Base-by-base conservation (phyloP, 2,797 vertebrate genomes). In the Microcaecilia unicolor region DNA sequence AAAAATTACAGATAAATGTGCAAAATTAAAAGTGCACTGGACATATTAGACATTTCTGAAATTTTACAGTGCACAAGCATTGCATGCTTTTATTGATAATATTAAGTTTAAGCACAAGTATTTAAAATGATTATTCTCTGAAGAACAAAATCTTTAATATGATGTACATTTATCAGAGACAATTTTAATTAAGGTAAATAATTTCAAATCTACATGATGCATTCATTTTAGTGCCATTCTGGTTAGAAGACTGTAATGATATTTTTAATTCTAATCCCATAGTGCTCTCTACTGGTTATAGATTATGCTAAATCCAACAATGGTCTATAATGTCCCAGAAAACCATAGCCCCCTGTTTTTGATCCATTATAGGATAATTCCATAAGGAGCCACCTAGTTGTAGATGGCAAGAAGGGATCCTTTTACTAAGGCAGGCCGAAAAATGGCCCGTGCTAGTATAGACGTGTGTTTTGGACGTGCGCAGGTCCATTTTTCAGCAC, bases 251-350 rank as follows among this genome's bases (percentile, higher is more conserved):
- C 31, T 28, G 10, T 56, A 61, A 24, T 9, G 9, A 31, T 18
- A 2, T 26, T 55, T 67, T 67, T 72, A 67, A 76, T 61, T 71
- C 55, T 65, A 71, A 78, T 73, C 67, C 64, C 70, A 70, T 29
- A 72, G 58, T 79, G 72, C 69, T 74, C 74, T 68, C 74, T 76
- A 55, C 72, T 77, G 79, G 73, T 58, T 48, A 75, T 66, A 60
- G 70, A 66, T 69, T 60, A 72, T 40, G 44, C 33, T 55, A 58
- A 68, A 51, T 21, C 12, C 51, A 70, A 62, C 67, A 60, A 52
- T 34, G 44, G 56, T 11, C 7, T 7, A 25, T 31, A 56, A 18
- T 18, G 28, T 10, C 6, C 23, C 23, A 28, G 10, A 24, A 10
- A 37, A 4, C n/a, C n/a, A n/a, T n/a, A n/a, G n/a, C n/a, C n/a